Evolutionary conservation across 2,888 invertebrate species (phyloP), one percentile per base, ranked within the genome.

Genomic region (Amphimallon solstitiale): DNA sequence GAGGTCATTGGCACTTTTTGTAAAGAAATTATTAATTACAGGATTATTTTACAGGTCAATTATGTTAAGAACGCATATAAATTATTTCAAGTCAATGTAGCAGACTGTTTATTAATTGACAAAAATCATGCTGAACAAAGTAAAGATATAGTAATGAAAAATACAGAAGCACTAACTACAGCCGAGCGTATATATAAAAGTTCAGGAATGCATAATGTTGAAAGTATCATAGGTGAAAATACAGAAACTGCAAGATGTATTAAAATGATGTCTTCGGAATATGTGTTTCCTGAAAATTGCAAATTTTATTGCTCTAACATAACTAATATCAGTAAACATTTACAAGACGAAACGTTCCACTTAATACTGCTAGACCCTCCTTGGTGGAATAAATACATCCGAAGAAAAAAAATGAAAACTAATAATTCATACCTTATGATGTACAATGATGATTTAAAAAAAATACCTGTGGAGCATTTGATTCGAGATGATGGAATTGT

Each of bases 301-400:
- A 84, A 81, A 80, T 94, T 91, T 81, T 90, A 83, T 77, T 90
- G 90, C 72, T 89, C 89, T 78, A 86, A 89, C 73, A 85, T 92
- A 71, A 84, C 83, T 14, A 84, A 89, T 70, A 85, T 91, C 0
- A 79, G 81, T n/a, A 79, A 85, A 51, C 73, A 81, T 21, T 78
- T 88, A 40, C 63, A 75, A 17, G 82, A 84, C 5, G 79, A 79
- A 63, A 84, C 84, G 67, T 97, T 87, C 85, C 93, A 97, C 80
- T 84, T 96, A 60, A 86, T 98, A 56, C 82, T 97, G 14, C 84
- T 97, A 72, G 98, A 98, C 84, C 98, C 98, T 34, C 97, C 98
- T 0, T 98, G 98, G 98, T 90, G 91, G 86, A 98, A 98, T 80
- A 96, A 95, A 82, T 97, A 94, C 70, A 94, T 97, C 49, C 88